Evolutionary conservation across 2,888 invertebrate genomes (phyloP).

Genomic region (Epiperipatus broadwayi): DNA sequence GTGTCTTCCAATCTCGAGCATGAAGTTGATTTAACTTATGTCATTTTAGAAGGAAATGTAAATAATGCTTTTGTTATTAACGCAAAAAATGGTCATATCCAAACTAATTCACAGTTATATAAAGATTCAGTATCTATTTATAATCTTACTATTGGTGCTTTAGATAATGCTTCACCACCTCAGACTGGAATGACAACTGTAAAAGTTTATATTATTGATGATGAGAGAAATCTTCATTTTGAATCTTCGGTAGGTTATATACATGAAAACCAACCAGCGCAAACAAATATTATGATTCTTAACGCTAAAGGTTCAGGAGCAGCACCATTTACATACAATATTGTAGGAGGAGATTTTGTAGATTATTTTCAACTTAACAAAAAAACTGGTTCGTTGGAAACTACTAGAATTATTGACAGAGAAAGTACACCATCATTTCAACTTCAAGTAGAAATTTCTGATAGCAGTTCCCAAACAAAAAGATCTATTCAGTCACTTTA

Average conservation of each 20-base stretch:
- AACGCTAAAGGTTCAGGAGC: slow-evolving; percentile 71
- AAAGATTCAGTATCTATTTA: slow-evolving; percentile 57
- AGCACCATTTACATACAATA: slow-evolving; percentile 64
- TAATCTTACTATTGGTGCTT: slow-evolving; percentile 58
- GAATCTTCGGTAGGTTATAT: slow-evolving; percentile 61
- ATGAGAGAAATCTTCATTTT: slow-evolving; percentile 43
- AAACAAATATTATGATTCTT: slow-evolving; percentile 61
- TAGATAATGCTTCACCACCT: slow-evolving; percentile 68
- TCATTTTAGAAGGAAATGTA: slow-evolving; percentile 61
- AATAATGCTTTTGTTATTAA: slow-evolving; percentile 71
- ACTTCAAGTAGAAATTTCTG: slow-evolving; percentile 61
- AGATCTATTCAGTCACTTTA: slow-evolving; percentile 55
- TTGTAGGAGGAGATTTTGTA: slow-evolving; percentile 57
- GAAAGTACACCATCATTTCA: slow-evolving; percentile 55
- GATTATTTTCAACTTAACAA: slow-evolving; percentile 54
- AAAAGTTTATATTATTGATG: slow-evolving; percentile 55
- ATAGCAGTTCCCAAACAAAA: slow-evolving; percentile 64
- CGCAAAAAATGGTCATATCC: slow-evolving; percentile 61
- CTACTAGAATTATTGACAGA: slow-evolving; percentile 57
- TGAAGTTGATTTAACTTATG: slow-evolving; percentile 78
- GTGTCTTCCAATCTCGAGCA: slow-evolving; percentile 77
- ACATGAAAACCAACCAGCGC: slow-evolving; percentile 64
- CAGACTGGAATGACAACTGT: slow-evolving; percentile 77
- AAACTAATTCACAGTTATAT: slow-evolving; percentile 51
- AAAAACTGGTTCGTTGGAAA: slow-evolving; percentile 57